Percentiles rank a stretch among this genome's conserved stretches.
phyloP scores from a whole-genome alignment of 37 sponge, comb jelly and placozoan genomes.

The Spongilla lacustris region DNA sequence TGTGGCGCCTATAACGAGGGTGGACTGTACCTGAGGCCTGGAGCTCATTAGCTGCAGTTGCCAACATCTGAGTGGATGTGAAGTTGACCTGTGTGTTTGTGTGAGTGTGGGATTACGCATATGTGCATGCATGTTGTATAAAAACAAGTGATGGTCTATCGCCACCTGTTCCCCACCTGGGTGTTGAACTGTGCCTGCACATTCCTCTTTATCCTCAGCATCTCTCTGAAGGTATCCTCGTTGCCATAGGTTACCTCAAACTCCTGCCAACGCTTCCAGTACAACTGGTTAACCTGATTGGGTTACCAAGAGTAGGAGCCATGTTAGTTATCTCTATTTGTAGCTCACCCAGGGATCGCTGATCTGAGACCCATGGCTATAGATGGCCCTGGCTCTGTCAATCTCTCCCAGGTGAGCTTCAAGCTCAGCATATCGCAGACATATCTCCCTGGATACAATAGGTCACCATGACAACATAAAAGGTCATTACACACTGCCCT shows the following conservation, averaged over 20 bases:
- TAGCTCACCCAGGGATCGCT: slow-evolving; percentile 89
- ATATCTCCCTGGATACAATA: slow-evolving; percentile 73
- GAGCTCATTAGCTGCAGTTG: slow-evolving; percentile 52
- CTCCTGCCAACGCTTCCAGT: slow-evolving; percentile 96
- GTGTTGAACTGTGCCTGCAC: slow-evolving; percentile 98
- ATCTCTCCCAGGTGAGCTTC: slow-evolving; percentile 96
- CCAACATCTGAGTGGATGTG: slow-evolving; percentile 95
- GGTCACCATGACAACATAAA: neutral
- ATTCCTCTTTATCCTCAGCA: slow-evolving; percentile 98
- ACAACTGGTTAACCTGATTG: slow-evolving; percentile 63
- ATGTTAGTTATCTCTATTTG: neutral
- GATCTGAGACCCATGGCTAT: slow-evolving; percentile 93
- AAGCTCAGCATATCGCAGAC: slow-evolving; percentile 89
- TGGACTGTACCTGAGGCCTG: neutral
- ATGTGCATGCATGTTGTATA: neutral
- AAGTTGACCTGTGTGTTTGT: slow-evolving; percentile 82
- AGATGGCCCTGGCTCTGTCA: slow-evolving; percentile 91
- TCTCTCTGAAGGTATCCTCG: slow-evolving; percentile 98
- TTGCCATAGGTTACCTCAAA: slow-evolving; percentile 98
- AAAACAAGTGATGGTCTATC: neutral
- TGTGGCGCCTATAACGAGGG: no score
- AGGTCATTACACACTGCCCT: neutral
- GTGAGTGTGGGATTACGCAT: neutral
- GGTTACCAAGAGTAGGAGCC: neutral
- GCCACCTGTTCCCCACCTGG: slow-evolving; percentile 36